Evolutionary conservation across 64 coral and sea anemone species (phyloP), one percentile per base, ranked within the genome.

Genomic region (Pocillopora damicornis): DNA sequence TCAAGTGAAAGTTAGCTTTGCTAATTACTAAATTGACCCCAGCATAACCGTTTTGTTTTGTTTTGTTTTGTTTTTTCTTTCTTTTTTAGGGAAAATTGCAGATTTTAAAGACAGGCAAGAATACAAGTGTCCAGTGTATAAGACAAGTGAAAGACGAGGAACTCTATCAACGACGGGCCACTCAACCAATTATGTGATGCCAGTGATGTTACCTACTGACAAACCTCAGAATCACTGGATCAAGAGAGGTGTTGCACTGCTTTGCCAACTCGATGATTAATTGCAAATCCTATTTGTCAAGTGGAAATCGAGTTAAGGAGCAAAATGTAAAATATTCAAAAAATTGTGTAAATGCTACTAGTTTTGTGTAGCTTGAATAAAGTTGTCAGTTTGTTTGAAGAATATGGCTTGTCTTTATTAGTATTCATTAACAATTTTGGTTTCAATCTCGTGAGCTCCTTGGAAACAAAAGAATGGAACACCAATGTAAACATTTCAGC

Each of bases 121-220:
- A 9, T 99, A 99, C 85, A 89, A 89, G 9, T 95, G 97, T 34
- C 97, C 97, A 23, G 97, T 99, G 30, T 99, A 99, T 67, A 99
- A 99, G 58, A 99, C 97, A 87, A 99, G 97, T 83, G 97, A 99
- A 81, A 34, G 97, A 17, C 90, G 93, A 59, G 97, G 97, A 74
- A 99, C 97, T 20, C 88, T 99, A 1, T 99, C 97, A 14, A 99
- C 97, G 5, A 99, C 97, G 26, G 97, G 97, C 2, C 97, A 99
- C 77, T 99, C 97, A 1, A 99, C 97, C 18, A 99, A 99, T 51
- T 99, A 99, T 35, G 97, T 99, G 45, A 99, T 99, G 97, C 93
- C 93, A 34, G 91, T 99, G 4, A 75, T 88, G 65, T 56, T 99
- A 76, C 90, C 93, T 23, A 99, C 97, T 37, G 97, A 95, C 74